Base-by-base conservation (phyloP, 2,797 vertebrate genomes). In the Channallabes apus region DNA sequence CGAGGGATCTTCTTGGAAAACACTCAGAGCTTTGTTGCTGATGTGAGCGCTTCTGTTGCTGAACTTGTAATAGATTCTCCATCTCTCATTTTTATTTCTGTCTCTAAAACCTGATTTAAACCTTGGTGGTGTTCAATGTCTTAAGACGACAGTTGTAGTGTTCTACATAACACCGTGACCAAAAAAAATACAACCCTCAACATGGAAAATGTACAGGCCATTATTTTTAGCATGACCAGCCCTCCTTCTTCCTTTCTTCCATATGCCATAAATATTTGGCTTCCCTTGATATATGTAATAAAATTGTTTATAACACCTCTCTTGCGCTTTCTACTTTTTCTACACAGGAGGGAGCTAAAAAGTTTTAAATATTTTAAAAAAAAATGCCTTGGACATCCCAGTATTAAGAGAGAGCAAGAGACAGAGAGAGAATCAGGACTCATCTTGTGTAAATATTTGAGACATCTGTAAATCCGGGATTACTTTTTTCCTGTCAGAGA, bases 361-460 rank as follows among this genome's bases (percentile, higher is more conserved):
- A 82, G 61, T 91, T 91, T 90, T 85, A 90, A 89, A 71, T 82
- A 67, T 87, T n/a, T n/a, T 89, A 85, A 90, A 79, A 85, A 89
- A 85, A 90, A 77, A 85, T 88, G 18, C 22, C 6, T 51, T 56
- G 59, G 20, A 64, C 29, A 64, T 65, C 59, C 59, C 38, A 80
- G 35, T 6, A n/a, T 64, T 65, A n/a, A 51, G 11, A 86, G 87
- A 91, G 92, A 93, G 87, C 90, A 86, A 93, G 90, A 89, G 91
- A 91, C 93, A 91, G 92, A 93, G 87, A 90, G 85, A 92, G 90
- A 89, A 90, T 91, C 93, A 61, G 72, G 64, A 89, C 86, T 86
- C 92, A 94, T 94, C 92, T 94, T 93, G 84, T 92, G 90, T 96
- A 95, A 96, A 95, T 95, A 94, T 96, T 95, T 94, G 86, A 92